Evolutionary conservation across 2,888 invertebrate genomes (phyloP), one percentile per base, ranked within the genome.

Genomic region (Latheticus oryzae): DNA sequence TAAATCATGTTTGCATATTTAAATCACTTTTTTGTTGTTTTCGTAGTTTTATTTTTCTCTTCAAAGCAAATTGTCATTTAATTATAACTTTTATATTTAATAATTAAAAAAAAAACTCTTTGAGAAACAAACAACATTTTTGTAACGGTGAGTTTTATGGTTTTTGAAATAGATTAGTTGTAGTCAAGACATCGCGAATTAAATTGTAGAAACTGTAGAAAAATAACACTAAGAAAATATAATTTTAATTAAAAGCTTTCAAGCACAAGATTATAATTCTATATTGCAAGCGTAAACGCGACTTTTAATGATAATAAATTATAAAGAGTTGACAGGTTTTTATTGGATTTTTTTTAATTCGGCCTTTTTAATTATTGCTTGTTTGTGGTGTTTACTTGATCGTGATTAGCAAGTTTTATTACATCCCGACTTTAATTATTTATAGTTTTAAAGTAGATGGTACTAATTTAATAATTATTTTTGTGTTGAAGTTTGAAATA

Each of bases 171-270:
- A n/a, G n/a, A n/a, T n/a, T n/a, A n/a, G n/a, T n/a, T n/a, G n/a
- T n/a, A n/a, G n/a, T n/a, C n/a, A n/a, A n/a, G n/a, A n/a, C n/a
- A n/a, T n/a, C n/a, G n/a, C 26, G 26, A 45, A 45, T 45, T 30
- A 11, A 45, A 45, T 45, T 45, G 17, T 21, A 17, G 5, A 32
- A 19, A 33, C 33, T 33, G 13, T 33, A 32, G 26, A 42, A 42
- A 42, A 42, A 26, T 26, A 9, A 24, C 24, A 42, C 35, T 7
- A 19, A 15, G 8, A 13, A 48, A 16, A 17, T 33, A 21, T 23
- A 26, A 51, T 38, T 38, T 50, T 37, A 50, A 48, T 48, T 48
- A 48, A 43, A 42, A 28, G 24, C 40, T 11, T 26, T 40, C 40
- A 15, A 40, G 40, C 40, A 40, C 23, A n/a, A 23, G 40, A 40